These are phyloP conservation scores for Triplophysa tibetana DNA, from an alignment of 2,113 vertebrate genomes.

Conservation along the genomic window DNA sequence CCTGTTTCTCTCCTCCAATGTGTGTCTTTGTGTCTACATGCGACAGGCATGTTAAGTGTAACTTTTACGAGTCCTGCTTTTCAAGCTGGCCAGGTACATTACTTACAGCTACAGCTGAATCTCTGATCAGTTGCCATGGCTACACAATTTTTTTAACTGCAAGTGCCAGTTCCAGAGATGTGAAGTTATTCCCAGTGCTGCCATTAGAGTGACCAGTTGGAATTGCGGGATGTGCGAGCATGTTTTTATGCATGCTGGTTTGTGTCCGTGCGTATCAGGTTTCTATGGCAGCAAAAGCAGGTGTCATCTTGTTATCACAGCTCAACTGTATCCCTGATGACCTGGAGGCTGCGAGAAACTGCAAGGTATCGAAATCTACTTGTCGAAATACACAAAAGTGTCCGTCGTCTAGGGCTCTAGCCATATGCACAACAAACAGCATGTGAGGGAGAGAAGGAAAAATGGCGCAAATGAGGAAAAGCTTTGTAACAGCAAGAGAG, in stretches of 20 bases:
- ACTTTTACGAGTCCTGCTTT: not conserved
- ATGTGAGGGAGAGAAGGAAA: not conserved
- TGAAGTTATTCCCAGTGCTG: slow-evolving; percentile 49
- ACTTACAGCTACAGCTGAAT: slow-evolving; percentile 46
- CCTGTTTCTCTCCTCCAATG: slow-evolving; percentile 2
- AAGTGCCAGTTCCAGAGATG: slow-evolving; percentile 42
- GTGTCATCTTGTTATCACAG: slow-evolving; percentile 43
- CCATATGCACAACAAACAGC: not conserved
- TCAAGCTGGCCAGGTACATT: slow-evolving; percentile 27
- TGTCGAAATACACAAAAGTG: not conserved
- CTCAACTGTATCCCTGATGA: slow-evolving; percentile 29
- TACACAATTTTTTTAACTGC: slow-evolving; percentile 37
- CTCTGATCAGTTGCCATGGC: slow-evolving; percentile 56
- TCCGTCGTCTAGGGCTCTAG: not conserved
- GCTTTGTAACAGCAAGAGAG: not conserved
- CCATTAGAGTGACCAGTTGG: slow-evolving; percentile 51
- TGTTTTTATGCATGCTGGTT: slow-evolving; percentile 5
- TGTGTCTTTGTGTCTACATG: slow-evolving; percentile 10
- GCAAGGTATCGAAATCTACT: not conserved
- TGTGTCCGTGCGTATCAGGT: slow-evolving; percentile 17
- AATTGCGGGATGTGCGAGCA: slow-evolving; percentile 3
- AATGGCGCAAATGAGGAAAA: not conserved
- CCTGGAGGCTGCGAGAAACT: not conserved
- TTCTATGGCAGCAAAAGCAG: slow-evolving; percentile 38
- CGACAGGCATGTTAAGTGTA: not conserved